Conservation (phyloP, 2,888 invertebrate species). For the Eupithecia insigniata region DNA sequence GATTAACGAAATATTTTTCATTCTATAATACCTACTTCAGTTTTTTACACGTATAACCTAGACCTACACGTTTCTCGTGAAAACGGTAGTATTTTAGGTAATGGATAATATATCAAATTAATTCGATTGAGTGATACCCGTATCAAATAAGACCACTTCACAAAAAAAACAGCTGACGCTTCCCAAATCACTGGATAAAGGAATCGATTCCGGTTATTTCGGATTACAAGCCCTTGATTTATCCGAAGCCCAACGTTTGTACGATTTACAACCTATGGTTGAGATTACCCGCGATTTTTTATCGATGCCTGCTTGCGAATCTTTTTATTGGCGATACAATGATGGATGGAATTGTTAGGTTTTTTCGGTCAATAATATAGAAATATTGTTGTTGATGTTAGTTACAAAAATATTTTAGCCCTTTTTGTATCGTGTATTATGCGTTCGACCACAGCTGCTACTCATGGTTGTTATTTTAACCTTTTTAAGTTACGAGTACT, state of each 20-base stretch:
- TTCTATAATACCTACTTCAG: no score
- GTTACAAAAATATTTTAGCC: not conserved
- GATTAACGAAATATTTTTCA: no score
- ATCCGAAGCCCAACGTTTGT: slow-evolving; percentile 50
- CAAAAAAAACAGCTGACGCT: slow-evolving; percentile 53
- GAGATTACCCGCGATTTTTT: slow-evolving; percentile 49
- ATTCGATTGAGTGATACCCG: slow-evolving; percentile 7
- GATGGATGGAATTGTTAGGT: slow-evolving; percentile 21
- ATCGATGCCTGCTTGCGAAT: slow-evolving; percentile 41
- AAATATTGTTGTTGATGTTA: slow-evolving; percentile 3
- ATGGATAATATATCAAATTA: not conserved
- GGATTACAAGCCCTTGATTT: slow-evolving; percentile 61
- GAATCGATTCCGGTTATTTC: slow-evolving; percentile 54
- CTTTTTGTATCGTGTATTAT: not conserved
- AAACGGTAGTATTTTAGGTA: no score
- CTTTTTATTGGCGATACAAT: slow-evolving; percentile 42
- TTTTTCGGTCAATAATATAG: slow-evolving; percentile 2
- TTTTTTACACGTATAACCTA: no score
- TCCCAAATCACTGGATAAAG: slow-evolving; percentile 53
- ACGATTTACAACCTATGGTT: slow-evolving; percentile 57
- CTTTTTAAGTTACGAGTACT: no score
- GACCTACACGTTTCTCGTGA: no score
- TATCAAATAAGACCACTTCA: slow-evolving; percentile 21
- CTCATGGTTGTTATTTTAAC: not conserved
- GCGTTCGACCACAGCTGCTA: not conserved